A percentile compares a stretch with the other conserved stretches of the same genome.
Conservation (phyloP, 2,888 invertebrate genomes). For the Pristionchus arcanus region DNA sequence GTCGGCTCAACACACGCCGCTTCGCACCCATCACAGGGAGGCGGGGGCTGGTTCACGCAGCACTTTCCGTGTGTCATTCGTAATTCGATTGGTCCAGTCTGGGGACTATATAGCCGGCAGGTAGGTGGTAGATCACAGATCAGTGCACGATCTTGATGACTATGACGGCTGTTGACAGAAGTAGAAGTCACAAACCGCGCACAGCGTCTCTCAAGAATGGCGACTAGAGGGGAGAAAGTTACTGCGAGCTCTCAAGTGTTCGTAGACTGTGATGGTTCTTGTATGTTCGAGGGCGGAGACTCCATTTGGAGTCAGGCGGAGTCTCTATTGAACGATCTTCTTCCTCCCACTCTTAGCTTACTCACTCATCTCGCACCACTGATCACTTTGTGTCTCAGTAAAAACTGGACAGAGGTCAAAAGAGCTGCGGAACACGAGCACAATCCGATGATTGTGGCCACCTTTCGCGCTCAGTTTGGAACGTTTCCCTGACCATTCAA, state of each 20-base stretch:
- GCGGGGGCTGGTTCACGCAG: slow-evolving; percentile 36
- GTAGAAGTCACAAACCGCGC: neutral
- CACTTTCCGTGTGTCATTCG: slow-evolving; percentile 15
- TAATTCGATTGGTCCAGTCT: neutral
- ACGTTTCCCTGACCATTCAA: slow-evolving; percentile 4
- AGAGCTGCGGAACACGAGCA: neutral
- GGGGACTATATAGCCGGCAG: neutral
- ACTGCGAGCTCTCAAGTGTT: neutral
- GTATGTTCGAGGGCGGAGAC: neutral
- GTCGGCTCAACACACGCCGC: neutral
- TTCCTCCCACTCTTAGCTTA: neutral
- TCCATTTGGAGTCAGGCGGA: slow-evolving; percentile 8
- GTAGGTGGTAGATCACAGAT: neutral
- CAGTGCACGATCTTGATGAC: neutral
- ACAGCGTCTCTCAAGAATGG: neutral
- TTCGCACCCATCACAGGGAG: slow-evolving; percentile 27
- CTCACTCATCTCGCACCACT: slow-evolving; percentile 1
- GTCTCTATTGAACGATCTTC: slow-evolving; percentile 5
- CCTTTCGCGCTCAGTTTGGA: neutral
- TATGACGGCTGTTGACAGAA: neutral
- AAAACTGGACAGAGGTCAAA: slow-evolving; percentile 18
- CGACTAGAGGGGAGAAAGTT: neutral
- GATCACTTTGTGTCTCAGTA: neutral
- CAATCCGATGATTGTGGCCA: slow-evolving; percentile 29
- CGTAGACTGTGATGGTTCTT: neutral